Percentiles rank a stretch among this genome's conserved stretches.
Conservation (phyloP, 2,888 invertebrate species). For the Mesodorylaimus sp. region DNA sequence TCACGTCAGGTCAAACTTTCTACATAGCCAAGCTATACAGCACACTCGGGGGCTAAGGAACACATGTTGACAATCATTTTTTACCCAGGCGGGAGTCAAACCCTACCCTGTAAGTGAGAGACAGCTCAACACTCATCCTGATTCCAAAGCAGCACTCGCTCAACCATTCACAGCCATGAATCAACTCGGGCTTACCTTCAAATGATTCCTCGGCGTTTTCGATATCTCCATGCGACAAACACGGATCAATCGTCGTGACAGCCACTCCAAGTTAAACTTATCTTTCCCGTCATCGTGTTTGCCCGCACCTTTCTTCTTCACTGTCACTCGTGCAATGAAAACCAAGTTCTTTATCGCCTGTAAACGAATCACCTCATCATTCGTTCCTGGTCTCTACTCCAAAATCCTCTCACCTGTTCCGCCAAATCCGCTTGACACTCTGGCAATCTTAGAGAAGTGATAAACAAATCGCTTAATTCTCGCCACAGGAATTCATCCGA, state of each 20-base stretch:
- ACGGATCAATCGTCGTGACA: background rate
- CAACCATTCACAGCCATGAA: too few species aligned
- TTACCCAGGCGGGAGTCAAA: too few species aligned
- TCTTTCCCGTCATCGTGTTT: constrained; percentile 3
- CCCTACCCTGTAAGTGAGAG: too few species aligned
- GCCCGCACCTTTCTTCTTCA: too few species aligned
- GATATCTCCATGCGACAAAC: constrained; percentile 46
- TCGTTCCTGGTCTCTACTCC: constrained; percentile 11
- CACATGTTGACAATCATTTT: too few species aligned
- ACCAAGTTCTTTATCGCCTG: constrained; percentile 50
- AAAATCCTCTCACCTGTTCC: constrained; percentile 1
- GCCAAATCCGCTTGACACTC: background rate
- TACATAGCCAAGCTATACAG: too few species aligned
- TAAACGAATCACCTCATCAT: constrained; percentile 10
- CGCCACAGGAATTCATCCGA: background rate
- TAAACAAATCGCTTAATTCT: background rate
- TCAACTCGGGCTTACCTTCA: constrained; percentile 59
- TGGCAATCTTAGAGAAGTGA: background rate
- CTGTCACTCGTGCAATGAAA: constrained; percentile 41
- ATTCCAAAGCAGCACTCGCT: too few species aligned
- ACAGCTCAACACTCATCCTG: too few species aligned
- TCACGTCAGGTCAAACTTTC: too few species aligned
- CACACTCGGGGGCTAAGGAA: too few species aligned
- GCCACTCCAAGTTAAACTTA: background rate
- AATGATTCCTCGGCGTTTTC: constrained; percentile 46